Evolutionary conservation across 2,797 vertebrate genomes (phyloP), one percentile per base, ranked within the genome.

Genomic region (Dermochelys coriacea): DNA sequence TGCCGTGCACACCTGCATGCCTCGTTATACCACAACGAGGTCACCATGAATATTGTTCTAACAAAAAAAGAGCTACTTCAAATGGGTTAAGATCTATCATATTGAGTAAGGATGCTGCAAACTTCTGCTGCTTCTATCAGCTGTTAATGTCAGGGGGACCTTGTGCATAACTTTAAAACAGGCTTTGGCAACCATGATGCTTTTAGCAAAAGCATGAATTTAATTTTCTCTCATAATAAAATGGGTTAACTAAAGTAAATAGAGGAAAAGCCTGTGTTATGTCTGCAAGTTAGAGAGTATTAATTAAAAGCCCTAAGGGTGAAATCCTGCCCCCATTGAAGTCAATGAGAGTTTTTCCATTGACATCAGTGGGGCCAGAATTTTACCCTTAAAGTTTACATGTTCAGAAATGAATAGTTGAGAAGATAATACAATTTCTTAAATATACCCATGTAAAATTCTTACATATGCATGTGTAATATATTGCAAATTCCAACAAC

Each of bases 11-110:
- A 93, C 81, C 90, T 95, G 90, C 74, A 12, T 2, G 41, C 23
- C 82, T 86, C 92, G 87, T 85, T 90, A n/a, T 51, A 81, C 78
- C 87, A 41, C 0, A 0, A 8, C 1, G 47, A 68, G 59, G 54
- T 68, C 71, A 82, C 10, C 16, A 49, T 10, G 19, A 27, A 81
- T 87, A 59, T 7, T 96, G 88, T 90, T 93, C 59, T 94, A 47
- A 18, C 51, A 61, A 94, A 95, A 96, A 87, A 2, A 3, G 80
- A 90, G 52, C 64, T 45, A 81, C 51, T 93, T 96, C 85, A 90
- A 83, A 82, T 1, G 12, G 71, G 85, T 21, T 11, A 80, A 91
- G 71, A 14, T 27, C 52, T 89, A 8, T 78, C 55, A 27, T 0
- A 15, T 12, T 37, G 77, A 85, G 77, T 85, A 86, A 50, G n/a